Percentiles rank a stretch among this genome's conserved stretches.
Evolutionary conservation across 2,797 vertebrate genomes (phyloP).

Genomic region (Notamacropus eugenii): DNA sequence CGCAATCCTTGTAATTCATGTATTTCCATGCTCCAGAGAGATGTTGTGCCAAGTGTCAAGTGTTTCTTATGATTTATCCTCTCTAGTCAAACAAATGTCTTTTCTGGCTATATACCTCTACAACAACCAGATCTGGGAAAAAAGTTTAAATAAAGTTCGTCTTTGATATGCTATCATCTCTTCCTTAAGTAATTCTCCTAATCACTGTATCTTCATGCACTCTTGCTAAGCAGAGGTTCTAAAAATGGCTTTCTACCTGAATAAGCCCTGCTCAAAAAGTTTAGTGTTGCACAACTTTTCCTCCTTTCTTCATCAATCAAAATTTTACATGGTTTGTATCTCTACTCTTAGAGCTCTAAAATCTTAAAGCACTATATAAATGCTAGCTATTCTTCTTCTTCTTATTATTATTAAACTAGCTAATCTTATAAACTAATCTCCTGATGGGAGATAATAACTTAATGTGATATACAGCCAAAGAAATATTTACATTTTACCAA

Average conservation of each 20-base stretch:
- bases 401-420: constrained; percentile 34
- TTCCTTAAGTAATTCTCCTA: not conserved
- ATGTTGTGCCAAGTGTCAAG: not conserved
- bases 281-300: not conserved
- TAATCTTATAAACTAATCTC: constrained; percentile 10
- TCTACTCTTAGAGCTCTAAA: not conserved
- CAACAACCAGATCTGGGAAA: not conserved
- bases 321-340: not conserved
- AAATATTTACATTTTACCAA: not conserved
- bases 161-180: not conserved
- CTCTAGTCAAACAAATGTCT: not conserved
- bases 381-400: not conserved
- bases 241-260: not conserved
- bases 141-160: not conserved
- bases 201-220: not conserved
- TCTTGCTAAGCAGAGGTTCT: not conserved
- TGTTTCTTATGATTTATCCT: not conserved
- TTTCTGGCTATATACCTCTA: not conserved
- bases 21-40: not conserved
- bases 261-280: not conserved
- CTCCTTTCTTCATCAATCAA: not conserved
- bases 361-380: not conserved
- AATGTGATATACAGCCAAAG: not conserved
- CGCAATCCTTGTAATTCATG: not conserved
- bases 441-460: not conserved